Evolutionary conservation across 2,797 vertebrate genomes (phyloP).

Genomic region (Enteromius trimaculatus): DNA sequence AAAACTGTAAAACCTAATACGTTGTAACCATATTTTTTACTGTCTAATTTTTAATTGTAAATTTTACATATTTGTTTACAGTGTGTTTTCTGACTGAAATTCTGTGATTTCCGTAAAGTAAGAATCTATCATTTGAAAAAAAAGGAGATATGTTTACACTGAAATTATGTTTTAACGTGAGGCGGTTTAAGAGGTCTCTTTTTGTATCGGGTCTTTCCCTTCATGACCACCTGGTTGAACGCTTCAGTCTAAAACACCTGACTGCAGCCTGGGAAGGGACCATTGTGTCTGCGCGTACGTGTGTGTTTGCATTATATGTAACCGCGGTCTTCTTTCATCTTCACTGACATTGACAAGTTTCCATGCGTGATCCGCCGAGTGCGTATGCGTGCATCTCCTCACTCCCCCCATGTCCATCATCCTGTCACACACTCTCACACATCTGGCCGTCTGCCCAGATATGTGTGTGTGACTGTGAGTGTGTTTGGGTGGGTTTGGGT

Average conservation of each 20-base stretch:
- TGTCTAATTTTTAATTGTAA: too few relatives aligned
- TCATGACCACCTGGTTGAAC: conserved; percentile 38
- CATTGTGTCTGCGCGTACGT: conserved; percentile 56
- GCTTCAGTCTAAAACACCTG: conserved; percentile 39
- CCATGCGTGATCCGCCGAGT: conserved; percentile 30
- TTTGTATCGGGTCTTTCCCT: neutral
- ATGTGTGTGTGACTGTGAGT: conserved; percentile 34
- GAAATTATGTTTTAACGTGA: neutral
- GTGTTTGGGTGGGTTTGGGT: conserved; percentile 56
- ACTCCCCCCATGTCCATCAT: conserved; percentile 39
- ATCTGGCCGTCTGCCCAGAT: conserved; percentile 48
- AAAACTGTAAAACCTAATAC: too few relatives aligned
- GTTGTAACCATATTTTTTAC: too few relatives aligned
- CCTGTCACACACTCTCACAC: conserved; percentile 34
- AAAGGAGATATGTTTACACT: neutral
- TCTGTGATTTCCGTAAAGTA: neutral
- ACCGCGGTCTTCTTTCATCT: conserved; percentile 42
- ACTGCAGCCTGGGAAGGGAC: conserved; percentile 10
- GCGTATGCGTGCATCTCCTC: neutral
- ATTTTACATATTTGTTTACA: too few relatives aligned
- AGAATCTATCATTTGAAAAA: neutral
- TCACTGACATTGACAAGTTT: conserved; percentile 46
- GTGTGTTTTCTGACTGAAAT: too few relatives aligned
- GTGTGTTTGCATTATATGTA: conserved; percentile 51
- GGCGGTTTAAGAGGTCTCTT: neutral